Percentiles rank a stretch among this genome's conserved stretches.
Conservation (phyloP, 2,888 invertebrate genomes). For the Bruchidius siliquastri region DNA sequence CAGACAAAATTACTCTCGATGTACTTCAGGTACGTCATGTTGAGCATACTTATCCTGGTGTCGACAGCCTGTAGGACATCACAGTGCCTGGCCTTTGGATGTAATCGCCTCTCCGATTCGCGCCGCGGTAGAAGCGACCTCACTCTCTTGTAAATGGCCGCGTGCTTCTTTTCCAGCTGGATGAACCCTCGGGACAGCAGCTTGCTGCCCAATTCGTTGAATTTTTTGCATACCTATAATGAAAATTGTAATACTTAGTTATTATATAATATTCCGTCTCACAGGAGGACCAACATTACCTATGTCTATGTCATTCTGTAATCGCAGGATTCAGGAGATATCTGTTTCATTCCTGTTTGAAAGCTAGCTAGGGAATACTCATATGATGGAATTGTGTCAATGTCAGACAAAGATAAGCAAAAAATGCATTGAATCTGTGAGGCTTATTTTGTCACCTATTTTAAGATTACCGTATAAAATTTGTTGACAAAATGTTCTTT, state of each 20-base stretch:
- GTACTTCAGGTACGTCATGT: conserved; percentile 88
- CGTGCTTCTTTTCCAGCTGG: conserved; percentile 73
- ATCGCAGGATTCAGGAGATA: neutral
- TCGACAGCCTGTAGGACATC: conserved; percentile 88
- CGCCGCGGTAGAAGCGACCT: conserved; percentile 79
- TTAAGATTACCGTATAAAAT: no score
- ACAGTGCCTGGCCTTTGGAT: conserved; percentile 80
- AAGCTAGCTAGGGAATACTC: no score
- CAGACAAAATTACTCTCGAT: conserved; percentile 81
- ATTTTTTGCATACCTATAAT: conserved; percentile 70
- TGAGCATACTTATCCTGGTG: conserved; percentile 84
- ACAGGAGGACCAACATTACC: neutral
- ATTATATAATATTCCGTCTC: neutral
- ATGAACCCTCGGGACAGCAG: conserved; percentile 78
- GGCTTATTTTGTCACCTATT: no score
- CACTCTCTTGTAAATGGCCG: conserved; percentile 68
- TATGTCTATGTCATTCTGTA: neutral
- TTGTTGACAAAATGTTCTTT: no score
- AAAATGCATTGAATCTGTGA: no score
- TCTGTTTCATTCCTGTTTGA: no score
- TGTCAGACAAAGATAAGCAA: no score
- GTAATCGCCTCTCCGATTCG: conserved; percentile 83
- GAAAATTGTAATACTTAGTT: neutral
- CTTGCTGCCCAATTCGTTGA: conserved; percentile 71
- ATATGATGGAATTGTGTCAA: no score